A percentile compares a stretch with the other conserved stretches of the same genome.
Evolutionary conservation across 2,797 vertebrate genomes (phyloP).

Genomic region (Pseudochromis fuscus): DNA sequence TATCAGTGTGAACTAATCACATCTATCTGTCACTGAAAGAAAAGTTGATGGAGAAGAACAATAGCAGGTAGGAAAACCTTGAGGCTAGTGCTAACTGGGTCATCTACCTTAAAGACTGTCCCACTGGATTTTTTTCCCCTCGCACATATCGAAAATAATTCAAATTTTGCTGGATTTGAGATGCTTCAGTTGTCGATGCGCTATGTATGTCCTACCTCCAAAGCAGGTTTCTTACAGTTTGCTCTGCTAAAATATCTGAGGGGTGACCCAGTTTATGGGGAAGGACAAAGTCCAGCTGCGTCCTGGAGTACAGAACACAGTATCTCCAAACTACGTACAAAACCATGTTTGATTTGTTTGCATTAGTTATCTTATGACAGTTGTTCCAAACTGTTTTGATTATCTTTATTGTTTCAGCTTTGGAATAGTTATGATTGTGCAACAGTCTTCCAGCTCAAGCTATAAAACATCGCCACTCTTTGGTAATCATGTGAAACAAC

Average conservation of each 20-base stretch:
- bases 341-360: conserved; percentile 34
- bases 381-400: background rate
- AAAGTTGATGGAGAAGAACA: background rate
- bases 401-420: conserved; percentile 4
- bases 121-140: background rate
- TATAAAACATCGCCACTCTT: background rate
- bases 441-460: background rate
- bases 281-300: background rate
- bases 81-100: conserved; percentile 7
- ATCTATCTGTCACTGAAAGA: background rate
- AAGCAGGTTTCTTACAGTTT: background rate
- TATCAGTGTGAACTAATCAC: conserved; percentile 9
- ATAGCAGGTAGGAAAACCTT: background rate
- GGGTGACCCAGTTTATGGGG: background rate
- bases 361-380: conserved; percentile 40
- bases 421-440: background rate
- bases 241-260: background rate
- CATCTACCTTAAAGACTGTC: conserved; percentile 2
- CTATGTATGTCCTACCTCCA: background rate
- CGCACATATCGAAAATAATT: background rate
- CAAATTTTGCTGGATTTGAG: background rate
- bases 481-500: background rate
- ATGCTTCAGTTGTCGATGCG: background rate
- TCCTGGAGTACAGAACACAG: conserved; percentile 8
- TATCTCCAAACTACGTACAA: background rate